Base-by-base conservation (phyloP, 1,140 invertebrate genomes). In the Drosophila willistoni region DNA sequence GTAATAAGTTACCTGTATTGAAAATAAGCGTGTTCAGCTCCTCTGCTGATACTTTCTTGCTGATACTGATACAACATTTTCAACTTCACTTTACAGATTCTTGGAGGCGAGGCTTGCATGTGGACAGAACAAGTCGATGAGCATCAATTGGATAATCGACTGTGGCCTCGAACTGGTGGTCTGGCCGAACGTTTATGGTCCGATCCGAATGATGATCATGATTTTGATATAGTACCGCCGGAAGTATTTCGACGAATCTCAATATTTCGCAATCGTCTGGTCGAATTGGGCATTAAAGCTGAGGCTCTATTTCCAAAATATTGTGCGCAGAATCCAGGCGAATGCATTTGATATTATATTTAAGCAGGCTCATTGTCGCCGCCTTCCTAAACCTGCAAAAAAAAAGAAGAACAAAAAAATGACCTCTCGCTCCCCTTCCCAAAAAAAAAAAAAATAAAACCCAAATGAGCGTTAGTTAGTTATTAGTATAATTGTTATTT, bases 271-370 rank as follows among this genome's bases (percentile, higher is more conserved):
- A 92, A 95, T 79, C 90, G 95, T 10, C 82, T 96, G 22, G 93
- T 94, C 0, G 92, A 92, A 54, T 91, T 95, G 71, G 95, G 95
- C 17, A 80, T 96, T 7, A 93, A 93, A 57, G 94, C 94, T 0
- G 95, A 96, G 80, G 94, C 95, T 1, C 93, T 96, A 83, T 95
- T 95, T 93, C 95, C 95, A 1, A 93, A 94, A 68, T 95, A 95
- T 94, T 96, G 95, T 87, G 93, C 93, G 54, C 94, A 96, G 82
- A 96, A 96, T 91, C 94, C 90, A 42, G 91, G 91, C 60, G 91
- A 92, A 82, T 92, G 91, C 77, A 90, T 92, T 87, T 92, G 91
- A 92, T 91, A 90, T 79, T 89, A 83, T 71, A 64, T 87, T 67
- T 91, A 91, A 91, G 75, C 56, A 64, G 64, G 61, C 36, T n/a